phyloP scores from a whole-genome alignment of 1,140 invertebrate species.

The Parasteatoda tepidariorum region DNA sequence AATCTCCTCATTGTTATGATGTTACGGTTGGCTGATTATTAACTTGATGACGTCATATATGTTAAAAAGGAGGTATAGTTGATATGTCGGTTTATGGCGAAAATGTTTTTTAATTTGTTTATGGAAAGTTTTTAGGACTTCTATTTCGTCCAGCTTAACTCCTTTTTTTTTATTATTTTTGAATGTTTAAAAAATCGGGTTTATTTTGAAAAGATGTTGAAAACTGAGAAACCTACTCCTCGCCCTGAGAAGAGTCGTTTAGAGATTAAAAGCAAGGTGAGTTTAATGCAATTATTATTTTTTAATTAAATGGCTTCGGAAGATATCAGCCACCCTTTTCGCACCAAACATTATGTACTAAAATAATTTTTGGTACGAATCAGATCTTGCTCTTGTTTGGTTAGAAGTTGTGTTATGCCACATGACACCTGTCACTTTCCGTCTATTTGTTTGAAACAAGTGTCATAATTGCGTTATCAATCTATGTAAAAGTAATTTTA shows the following conservation, averaged over 20 bases:
- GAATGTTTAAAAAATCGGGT: slow-evolving; percentile 1
- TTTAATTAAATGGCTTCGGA: neutral
- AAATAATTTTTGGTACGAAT: neutral
- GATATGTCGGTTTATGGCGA: slow-evolving; percentile 20
- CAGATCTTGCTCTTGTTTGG: neutral
- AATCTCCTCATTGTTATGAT: neutral
- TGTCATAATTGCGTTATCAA: neutral
- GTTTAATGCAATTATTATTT: neutral
- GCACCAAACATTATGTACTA: neutral
- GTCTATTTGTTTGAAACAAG: neutral
- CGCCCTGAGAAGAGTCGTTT: slow-evolving; percentile 9
- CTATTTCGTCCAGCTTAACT: neutral
- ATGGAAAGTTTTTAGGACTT: neutral
- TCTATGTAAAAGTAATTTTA: neutral
- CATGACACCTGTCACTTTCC: slow-evolving; percentile 6
- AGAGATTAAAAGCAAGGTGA: slow-evolving; percentile 49
- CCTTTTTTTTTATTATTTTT: neutral
- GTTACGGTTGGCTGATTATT: slow-evolving; percentile 46
- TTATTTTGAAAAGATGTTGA: slow-evolving; percentile 26
- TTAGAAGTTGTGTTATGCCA: neutral
- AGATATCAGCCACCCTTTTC: neutral
- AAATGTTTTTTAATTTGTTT: neutral
- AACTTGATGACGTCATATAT: slow-evolving; percentile 54
- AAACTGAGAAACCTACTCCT: slow-evolving; percentile 16
- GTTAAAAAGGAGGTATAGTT: slow-evolving; percentile 43